A percentile compares a stretch with the other conserved stretches of the same genome.
These are phyloP conservation scores for Formica selysi DNA, from an alignment of 1,140 invertebrate species.

Conservation along the genomic window DNA sequence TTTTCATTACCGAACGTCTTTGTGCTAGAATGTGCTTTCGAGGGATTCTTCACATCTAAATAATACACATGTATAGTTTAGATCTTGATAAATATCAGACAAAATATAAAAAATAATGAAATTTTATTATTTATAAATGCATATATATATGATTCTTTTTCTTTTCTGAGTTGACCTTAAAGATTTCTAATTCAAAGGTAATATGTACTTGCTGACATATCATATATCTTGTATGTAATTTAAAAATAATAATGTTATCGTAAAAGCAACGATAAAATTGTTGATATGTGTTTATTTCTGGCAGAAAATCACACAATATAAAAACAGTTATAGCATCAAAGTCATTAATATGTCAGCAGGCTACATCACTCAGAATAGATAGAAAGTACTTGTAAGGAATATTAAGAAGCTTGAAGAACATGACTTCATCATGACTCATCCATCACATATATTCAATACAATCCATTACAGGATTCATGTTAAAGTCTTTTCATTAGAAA, in stretches of 20 bases:
- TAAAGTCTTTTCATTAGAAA: constrained; percentile 27
- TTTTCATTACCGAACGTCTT: constrained; percentile 42
- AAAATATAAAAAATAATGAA: constrained; percentile 2
- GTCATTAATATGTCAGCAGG: constrained; percentile 57
- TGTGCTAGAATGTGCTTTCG: constrained; percentile 44
- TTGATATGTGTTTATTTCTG: neutral
- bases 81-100: constrained; percentile 2
- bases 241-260: neutral
- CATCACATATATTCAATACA: constrained; percentile 58
- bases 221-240: neutral
- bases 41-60: constrained; percentile 60
- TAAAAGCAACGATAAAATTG: neutral
- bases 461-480: constrained; percentile 43
- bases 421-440: constrained; percentile 76
- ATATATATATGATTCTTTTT: neutral
- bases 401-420: constrained; percentile 70
- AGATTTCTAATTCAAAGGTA: neutral
- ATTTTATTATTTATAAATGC: constrained; percentile 1
- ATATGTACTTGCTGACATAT: neutral
- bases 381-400: constrained; percentile 70
- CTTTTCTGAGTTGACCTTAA: neutral
- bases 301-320: constrained; percentile 37
- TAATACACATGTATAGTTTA: neutral
- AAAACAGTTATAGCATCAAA: constrained; percentile 51
- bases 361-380: constrained; percentile 61